A percentile compares a stretch with the other conserved stretches of the same genome.
These are phyloP conservation scores for Fratercula arctica DNA, from an alignment of 2,797 vertebrate genomes.

Conservation along the genomic window DNA sequence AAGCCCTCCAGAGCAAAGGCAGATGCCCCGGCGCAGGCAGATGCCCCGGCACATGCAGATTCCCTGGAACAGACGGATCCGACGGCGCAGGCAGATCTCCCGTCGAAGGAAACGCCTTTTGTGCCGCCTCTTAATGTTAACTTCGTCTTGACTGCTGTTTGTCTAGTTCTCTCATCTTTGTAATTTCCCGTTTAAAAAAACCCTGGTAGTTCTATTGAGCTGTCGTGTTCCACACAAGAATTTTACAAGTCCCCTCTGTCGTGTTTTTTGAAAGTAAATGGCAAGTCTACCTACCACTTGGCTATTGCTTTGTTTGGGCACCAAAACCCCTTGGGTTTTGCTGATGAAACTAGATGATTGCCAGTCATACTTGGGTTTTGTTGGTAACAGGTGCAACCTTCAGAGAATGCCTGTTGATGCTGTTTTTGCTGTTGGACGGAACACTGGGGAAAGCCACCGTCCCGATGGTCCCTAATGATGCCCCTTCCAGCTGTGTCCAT, in stretches of 20 bases:
- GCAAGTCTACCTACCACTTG: background rate
- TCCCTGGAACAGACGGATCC: background rate
- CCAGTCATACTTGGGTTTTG: background rate
- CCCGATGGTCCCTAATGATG: background rate
- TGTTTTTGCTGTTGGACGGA: background rate
- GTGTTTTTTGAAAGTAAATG: background rate
- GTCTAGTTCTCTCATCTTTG: background rate
- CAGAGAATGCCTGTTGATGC: background rate
- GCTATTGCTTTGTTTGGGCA: background rate
- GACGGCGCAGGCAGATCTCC: background rate
- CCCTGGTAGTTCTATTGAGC: background rate
- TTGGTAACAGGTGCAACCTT: background rate
- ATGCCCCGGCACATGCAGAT: background rate
- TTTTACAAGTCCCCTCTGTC: background rate
- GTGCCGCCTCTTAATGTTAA: background rate
- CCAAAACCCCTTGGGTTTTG: background rate
- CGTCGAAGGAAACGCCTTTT: background rate
- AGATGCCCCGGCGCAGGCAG: no score
- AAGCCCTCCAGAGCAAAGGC: background rate
- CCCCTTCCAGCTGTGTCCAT: background rate
- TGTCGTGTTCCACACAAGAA: background rate
- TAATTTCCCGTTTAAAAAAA: background rate
- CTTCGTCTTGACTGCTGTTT: background rate
- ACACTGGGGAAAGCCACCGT: background rate
- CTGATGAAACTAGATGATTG: background rate